Conservation (phyloP, 2,113 vertebrate species). For the Salvator merianae region DNA sequence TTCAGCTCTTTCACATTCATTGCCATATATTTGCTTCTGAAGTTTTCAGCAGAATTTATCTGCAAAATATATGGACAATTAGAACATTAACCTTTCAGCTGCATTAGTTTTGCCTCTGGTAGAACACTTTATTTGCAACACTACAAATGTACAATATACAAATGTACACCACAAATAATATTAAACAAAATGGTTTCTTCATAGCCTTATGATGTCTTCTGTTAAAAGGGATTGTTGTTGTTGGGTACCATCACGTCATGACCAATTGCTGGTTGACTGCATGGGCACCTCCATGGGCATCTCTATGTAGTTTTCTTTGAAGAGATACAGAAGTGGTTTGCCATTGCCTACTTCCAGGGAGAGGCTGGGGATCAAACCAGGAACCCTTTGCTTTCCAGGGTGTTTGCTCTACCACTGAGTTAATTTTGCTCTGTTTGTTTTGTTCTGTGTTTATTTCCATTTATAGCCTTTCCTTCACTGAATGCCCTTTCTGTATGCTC, state of each 20-base stretch:
- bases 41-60: constrained; percentile 21
- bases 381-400: too few species aligned
- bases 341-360: too few species aligned
- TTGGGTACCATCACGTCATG: too few species aligned
- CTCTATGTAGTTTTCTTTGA: too few species aligned
- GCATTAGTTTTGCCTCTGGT: not conserved
- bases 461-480: not conserved
- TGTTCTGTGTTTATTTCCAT: not conserved
- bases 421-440: not conserved
- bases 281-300: too few species aligned
- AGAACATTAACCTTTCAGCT: not conserved
- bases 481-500: not conserved
- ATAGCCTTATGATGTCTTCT: not conserved
- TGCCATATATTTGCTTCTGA: constrained; percentile 11
- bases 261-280: too few species aligned
- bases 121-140: not conserved
- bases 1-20: not conserved
- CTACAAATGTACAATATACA: too few species aligned
- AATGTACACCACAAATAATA: too few species aligned
- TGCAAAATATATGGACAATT: not conserved
- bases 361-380: too few species aligned
- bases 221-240: not conserved
- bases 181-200: not conserved
- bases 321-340: too few species aligned
- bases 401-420: too few species aligned